Evolutionary conservation across 2,797 vertebrate genomes (phyloP).

Genomic region (Gymnocypris eckloni): DNA sequence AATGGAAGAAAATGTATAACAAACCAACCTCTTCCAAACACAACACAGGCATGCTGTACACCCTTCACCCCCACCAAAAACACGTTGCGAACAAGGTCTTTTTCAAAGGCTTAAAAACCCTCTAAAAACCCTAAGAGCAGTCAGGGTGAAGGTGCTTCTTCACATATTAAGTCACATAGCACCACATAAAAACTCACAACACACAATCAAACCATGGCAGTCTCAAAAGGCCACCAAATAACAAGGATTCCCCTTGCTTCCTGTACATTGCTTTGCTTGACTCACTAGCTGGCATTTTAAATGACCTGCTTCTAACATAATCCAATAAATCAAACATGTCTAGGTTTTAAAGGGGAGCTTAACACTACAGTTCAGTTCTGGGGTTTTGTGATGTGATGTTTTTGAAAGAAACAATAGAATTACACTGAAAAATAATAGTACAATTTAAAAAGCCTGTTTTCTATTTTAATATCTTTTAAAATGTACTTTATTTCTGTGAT

Average conservation of each 20-base stretch:
- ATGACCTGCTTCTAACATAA: neutral
- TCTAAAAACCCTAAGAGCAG: neutral
- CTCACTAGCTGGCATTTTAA: neutral
- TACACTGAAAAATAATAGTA: neutral
- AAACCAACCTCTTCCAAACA: neutral
- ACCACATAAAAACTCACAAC: conserved; percentile 52
- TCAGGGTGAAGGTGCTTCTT: conserved; percentile 54
- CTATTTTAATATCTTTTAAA: neutral
- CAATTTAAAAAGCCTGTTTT: neutral
- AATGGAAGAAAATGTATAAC: neutral
- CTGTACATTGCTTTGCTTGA: neutral
- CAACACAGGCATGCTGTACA: conserved; percentile 46
- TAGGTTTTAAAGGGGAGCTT: neutral
- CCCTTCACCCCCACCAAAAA: conserved; percentile 47
- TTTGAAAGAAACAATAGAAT: neutral
- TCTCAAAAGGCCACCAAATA: conserved; percentile 62
- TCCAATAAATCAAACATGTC: neutral
- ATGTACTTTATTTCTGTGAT: neutral
- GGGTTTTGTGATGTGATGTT: neutral
- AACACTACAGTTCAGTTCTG: neutral
- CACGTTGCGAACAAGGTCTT: neutral
- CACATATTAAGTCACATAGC: conserved; percentile 40
- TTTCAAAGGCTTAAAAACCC: neutral
- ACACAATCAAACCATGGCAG: conserved; percentile 31
- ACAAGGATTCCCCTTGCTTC: conserved; percentile 17